Evolutionary conservation across 2,113 vertebrate species (phyloP), one percentile per base, ranked within the genome.

Genomic region (Hemiprocne comata): DNA sequence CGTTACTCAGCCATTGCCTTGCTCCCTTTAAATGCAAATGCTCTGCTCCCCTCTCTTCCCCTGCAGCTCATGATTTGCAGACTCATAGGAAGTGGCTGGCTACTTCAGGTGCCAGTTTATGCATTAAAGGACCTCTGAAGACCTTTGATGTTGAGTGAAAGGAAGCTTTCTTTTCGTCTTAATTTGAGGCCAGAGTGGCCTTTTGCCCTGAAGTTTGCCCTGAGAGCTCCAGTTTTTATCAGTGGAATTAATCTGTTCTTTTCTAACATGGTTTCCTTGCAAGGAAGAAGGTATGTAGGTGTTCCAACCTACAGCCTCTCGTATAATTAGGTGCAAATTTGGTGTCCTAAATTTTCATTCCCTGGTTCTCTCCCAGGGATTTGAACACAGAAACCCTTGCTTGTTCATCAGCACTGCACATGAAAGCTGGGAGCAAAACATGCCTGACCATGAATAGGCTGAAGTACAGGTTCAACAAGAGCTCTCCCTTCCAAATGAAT

Each of bases 311-410:
- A 86, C 96, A 93, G 73, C 83, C 53, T 93, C 66, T 96, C 80
- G 2, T 92, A 51, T 95, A 93, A 94, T 95, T 96, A 90, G 53
- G 90, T 95, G 86, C 76, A 95, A 92, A 96, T 95, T 89, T 75
- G 40, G 16, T 90, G 79, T 84, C 93, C 83, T 87, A 85, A 79
- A 90, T 94, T 78, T 92, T 94, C 38, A 20, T 26, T 90, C 81
- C 70, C 50, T 85, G 64, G 25, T 62, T 92, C 72, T 80, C 51
- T 86, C 76, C 23, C 83, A 77, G 44, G 38, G 80, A 70, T 91
- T 75, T 89, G 88, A 92, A 70, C 55, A 19, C 58, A 90, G 46
- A 87, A 92, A 69, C 13, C 17, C 36, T 70, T 55, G 50, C 76
- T 85, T 75, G 66, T 53, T 82, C 67, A 42, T 93, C 66, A 84